Evolutionary conservation across 2,888 invertebrate species (phyloP), one percentile per base, ranked within the genome.

Genomic region (Luffia ferchaultella): DNA sequence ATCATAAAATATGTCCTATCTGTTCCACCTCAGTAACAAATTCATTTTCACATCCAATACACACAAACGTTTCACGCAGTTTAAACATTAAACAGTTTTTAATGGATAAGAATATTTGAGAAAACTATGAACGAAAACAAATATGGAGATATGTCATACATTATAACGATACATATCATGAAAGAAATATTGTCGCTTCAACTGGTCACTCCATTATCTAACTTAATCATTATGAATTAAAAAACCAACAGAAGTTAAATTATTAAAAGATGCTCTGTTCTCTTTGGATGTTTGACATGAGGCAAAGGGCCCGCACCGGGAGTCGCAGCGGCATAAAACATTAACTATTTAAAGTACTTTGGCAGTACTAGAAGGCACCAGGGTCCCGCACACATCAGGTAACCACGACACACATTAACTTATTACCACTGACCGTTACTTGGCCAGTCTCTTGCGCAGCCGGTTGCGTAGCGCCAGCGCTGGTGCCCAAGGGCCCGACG

Each of bases 381-480:
- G 61, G 59, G 57, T 60, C 54, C 60, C 57, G 55, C 61, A 58
- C 58, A 58, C 60, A 58, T 58, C 64, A 62, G 64, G 67, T 62
- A 62, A 67, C 66, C 58, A 59, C 52, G 55, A 59, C 53, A 53
- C n/a, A n/a, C n/a, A 40, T 40, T n/a, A n/a, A n/a, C n/a, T n/a
- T n/a, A n/a, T n/a, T n/a, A n/a, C n/a, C n/a, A n/a, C 51, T 50
- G 51, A 52, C 44, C 55, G 67, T 67, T 77, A 80, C 71, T 80
- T 82, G 58, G 65, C 73, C 49, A 78, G 71, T 45, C 82, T 65
- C 50, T 76, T 73, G 46, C 83, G 75, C 58, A 83, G 67, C 58
- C 82, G 78, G 59, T 73, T 71, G 55, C 78, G 76, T 50, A 77
- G 69, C 62, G 79, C 73, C 55, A 76, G 64, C 61, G 78, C 72